Conservation (phyloP, 2,888 invertebrate genomes). For the Mesorhabditis sp. region DNA sequence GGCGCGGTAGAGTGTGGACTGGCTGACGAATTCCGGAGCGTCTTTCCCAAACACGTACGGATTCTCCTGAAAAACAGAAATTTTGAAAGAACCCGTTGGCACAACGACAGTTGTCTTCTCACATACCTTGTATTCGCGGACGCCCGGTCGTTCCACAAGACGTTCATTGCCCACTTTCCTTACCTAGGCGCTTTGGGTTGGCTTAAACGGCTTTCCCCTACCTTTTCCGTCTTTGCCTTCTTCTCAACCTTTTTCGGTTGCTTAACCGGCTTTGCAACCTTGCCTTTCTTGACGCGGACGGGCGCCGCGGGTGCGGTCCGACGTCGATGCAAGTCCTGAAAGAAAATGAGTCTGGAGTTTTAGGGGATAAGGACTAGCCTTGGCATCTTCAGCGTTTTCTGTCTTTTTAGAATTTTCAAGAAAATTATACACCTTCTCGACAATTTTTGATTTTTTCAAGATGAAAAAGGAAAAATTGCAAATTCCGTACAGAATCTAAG, state of each 20-base stretch:
- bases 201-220: background rate
- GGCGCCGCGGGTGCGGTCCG: too few relatives aligned
- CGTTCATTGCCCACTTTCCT: slow-evolving; percentile 7
- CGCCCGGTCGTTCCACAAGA: slow-evolving; percentile 1
- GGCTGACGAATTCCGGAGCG: slow-evolving; percentile 22
- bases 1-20: slow-evolving; percentile 21
- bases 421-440: too few relatives aligned
- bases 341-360: too few relatives aligned
- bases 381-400: too few relatives aligned
- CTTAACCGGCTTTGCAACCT: background rate
- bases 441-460: too few relatives aligned
- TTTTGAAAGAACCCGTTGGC: too few relatives aligned
- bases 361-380: too few relatives aligned
- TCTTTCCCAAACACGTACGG: slow-evolving; percentile 20
- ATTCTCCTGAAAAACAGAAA: slow-evolving; percentile 15
- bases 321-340: too few relatives aligned
- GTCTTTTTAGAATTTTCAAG: too few relatives aligned
- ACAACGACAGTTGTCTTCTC: background rate
- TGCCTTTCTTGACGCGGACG: background rate
- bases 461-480: too few relatives aligned
- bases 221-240: slow-evolving; percentile 12
- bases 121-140: background rate
- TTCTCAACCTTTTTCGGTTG: background rate
- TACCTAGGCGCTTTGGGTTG: too few relatives aligned
- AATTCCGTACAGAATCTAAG: too few relatives aligned